phyloP scores from a whole-genome alignment of 2,797 vertebrate genomes.

The Macropus fuliginosus region DNA sequence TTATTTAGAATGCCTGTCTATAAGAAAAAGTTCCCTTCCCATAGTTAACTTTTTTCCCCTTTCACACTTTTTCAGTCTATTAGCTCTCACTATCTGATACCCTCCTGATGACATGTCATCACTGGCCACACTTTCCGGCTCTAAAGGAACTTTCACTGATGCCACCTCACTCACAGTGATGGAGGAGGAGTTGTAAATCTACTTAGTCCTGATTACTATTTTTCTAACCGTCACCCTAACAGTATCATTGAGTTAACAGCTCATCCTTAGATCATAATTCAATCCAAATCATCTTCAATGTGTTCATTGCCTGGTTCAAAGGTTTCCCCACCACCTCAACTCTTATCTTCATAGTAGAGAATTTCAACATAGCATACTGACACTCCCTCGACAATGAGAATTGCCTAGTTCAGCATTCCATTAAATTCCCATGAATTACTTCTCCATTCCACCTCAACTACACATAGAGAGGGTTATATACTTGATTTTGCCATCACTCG shows the following conservation, averaged over 20 bases:
- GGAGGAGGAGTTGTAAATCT: not conserved
- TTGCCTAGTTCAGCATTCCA: not conserved
- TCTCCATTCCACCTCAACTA: not conserved
- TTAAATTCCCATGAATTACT: not conserved
- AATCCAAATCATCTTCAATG: not conserved
- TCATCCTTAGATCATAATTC: not conserved
- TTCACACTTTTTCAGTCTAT: not conserved
- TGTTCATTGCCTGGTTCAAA: not conserved
- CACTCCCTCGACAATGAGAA: not conserved
- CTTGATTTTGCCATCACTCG: not conserved
- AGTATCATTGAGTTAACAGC: not conserved
- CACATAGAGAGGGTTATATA: not conserved
- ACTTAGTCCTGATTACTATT: not conserved
- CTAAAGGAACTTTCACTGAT: not conserved
- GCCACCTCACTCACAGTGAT: not conserved
- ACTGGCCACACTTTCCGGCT: not conserved
- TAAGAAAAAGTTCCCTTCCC: not conserved
- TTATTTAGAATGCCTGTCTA: not conserved
- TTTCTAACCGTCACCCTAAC: not conserved
- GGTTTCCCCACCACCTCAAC: not conserved
- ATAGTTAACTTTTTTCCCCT: not conserved
- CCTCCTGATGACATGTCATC: not conserved
- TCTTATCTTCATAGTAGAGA: not conserved
- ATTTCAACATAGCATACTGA: not conserved
- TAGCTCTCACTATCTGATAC: not conserved